A percentile compares a stretch with the other conserved stretches of the same genome.
Conservation (phyloP, 2,888 invertebrate species). For the Chironomus riparius region DNA sequence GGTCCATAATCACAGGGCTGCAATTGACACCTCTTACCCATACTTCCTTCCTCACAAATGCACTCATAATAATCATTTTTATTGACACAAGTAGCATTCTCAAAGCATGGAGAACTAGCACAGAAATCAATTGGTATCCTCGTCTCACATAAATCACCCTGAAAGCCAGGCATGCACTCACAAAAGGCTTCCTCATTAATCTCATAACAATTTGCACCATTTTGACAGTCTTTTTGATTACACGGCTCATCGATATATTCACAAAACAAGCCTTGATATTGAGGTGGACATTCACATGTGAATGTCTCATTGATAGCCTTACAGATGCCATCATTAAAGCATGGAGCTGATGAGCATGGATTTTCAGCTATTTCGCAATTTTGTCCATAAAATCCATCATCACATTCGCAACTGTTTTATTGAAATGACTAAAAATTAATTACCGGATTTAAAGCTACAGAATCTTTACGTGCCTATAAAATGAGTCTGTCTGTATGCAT, state of each 20-base stretch:
- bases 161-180: conserved; percentile 33
- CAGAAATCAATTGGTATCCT: conserved; percentile 44
- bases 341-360: conserved; percentile 47
- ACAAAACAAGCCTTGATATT: conserved; percentile 46
- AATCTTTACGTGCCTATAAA: conserved; percentile 29
- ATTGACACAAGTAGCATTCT: conserved; percentile 40
- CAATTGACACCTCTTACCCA: conserved; percentile 48
- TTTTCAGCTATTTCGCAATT: conserved; percentile 44
- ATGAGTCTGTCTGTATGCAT: conserved; percentile 37
- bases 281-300: conserved; percentile 45
- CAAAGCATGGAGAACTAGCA: conserved; percentile 40
- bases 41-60: conserved; percentile 44
- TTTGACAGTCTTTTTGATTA: conserved; percentile 37
- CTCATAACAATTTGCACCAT: conserved; percentile 41
- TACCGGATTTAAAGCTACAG: no score
- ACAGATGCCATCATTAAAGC: conserved; percentile 48
- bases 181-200: conserved; percentile 33
- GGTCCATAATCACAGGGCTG: conserved; percentile 51
- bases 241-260: conserved; percentile 38
- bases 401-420: conserved; percentile 44
- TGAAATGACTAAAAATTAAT: not conserved
- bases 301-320: conserved; percentile 32
- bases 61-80: conserved; percentile 43
- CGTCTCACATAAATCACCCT: conserved; percentile 44
- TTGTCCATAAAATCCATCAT: conserved; percentile 41